phyloP scores from a whole-genome alignment of 2,888 invertebrate species.

The Loripinus fragilis region DNA sequence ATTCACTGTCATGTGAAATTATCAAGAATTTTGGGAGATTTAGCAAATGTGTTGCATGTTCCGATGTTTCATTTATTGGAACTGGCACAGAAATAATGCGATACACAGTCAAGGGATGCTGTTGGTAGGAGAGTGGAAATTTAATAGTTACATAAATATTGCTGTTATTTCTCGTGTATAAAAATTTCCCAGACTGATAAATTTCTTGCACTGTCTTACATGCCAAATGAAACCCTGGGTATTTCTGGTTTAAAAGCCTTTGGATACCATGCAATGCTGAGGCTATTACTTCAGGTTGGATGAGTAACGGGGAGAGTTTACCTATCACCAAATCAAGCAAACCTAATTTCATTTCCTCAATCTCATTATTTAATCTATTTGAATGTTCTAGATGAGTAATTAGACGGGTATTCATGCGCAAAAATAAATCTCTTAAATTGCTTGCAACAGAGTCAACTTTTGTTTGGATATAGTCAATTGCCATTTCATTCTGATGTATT shows the following conservation, averaged over 20 bases:
- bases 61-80: conserved; percentile 45
- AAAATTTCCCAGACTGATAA: conserved; percentile 29
- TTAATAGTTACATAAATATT: conserved; percentile 37
- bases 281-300: conserved; percentile 3
- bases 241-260: conserved; percentile 20
- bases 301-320: conserved; percentile 34
- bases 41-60: conserved; percentile 45
- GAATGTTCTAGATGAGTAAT: conserved; percentile 25
- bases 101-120: conserved; percentile 33
- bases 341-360: conserved; percentile 30
- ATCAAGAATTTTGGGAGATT: conserved; percentile 28
- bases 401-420: neutral
- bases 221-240: conserved; percentile 23
- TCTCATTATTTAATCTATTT: conserved; percentile 1
- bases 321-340: conserved; percentile 32
- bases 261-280: conserved; percentile 25
- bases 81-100: conserved; percentile 43
- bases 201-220: neutral
- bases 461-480: conserved; percentile 30
- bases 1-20: conserved; percentile 34
- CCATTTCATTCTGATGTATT: conserved; percentile 35
- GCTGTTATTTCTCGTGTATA: conserved; percentile 28
- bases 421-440: conserved; percentile 23
- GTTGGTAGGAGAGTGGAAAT: conserved; percentile 22
- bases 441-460: neutral